Percentiles rank a stretch among this genome's conserved stretches.
Conservation (phyloP, 1,140 invertebrate genomes). For the Diachasma alloeum region DNA sequence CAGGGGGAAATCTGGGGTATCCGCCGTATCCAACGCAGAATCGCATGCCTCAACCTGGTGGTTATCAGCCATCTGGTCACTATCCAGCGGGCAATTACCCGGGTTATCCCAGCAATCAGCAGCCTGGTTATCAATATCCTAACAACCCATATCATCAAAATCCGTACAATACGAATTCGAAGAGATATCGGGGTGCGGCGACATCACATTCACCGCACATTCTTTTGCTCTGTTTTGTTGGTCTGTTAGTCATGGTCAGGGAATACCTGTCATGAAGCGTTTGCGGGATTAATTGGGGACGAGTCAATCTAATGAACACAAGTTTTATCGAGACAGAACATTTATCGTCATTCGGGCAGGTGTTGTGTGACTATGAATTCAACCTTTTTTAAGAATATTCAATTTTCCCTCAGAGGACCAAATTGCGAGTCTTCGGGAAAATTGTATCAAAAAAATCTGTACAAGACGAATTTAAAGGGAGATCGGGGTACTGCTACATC, state of each 20-base stretch:
- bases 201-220: background rate
- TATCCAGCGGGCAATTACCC: conserved; percentile 36
- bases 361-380: too few relatives aligned
- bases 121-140: conserved; percentile 39
- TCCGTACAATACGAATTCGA: conserved; percentile 33
- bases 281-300: background rate
- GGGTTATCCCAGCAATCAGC: conserved; percentile 34
- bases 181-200: conserved; percentile 24
- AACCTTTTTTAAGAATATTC: too few relatives aligned
- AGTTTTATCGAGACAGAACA: too few relatives aligned
- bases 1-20: conserved; percentile 43
- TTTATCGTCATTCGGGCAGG: too few relatives aligned
- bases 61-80: conserved; percentile 29
- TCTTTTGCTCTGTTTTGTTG: conserved; percentile 7
- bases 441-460: conserved; percentile 34
- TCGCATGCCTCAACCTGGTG: conserved; percentile 46
- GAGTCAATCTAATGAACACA: too few relatives aligned
- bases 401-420: too few relatives aligned
- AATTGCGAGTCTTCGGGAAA: too few relatives aligned
- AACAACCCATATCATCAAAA: conserved; percentile 39
- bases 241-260: background rate
- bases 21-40: conserved; percentile 54
- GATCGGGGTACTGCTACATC: conserved; percentile 12
- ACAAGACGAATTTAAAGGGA: conserved; percentile 35
- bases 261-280: conserved; percentile 33